Evolutionary conservation across 2,797 vertebrate genomes (phyloP).

Genomic region (Peromyscus eremicus): DNA sequence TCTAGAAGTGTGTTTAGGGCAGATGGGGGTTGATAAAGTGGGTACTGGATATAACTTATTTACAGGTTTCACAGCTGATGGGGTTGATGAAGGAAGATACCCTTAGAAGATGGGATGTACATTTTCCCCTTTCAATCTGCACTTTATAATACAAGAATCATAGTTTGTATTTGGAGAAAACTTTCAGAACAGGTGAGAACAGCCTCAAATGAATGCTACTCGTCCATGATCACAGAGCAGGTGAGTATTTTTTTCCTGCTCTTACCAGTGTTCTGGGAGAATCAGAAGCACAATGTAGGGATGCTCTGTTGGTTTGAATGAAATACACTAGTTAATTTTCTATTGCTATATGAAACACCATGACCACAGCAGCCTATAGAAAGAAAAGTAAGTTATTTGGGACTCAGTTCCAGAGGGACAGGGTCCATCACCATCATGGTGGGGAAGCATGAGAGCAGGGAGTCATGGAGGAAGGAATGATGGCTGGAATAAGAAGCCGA

Average conservation of each 20-base stretch:
- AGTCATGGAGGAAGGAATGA: background rate
- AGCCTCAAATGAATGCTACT: background rate
- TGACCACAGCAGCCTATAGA: background rate
- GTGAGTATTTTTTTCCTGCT: background rate
- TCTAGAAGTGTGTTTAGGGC: background rate
- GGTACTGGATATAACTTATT: slow-evolving; percentile 19
- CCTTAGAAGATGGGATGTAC: background rate
- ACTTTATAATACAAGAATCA: background rate
- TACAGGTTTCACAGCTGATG: slow-evolving; percentile 9
- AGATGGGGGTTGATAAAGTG: background rate
- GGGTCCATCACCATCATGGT: too few species aligned
- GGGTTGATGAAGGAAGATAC: background rate
- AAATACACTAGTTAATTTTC: background rate
- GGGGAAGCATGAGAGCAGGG: background rate
- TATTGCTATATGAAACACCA: background rate
- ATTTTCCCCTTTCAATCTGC: background rate
- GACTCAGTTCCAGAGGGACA: background rate
- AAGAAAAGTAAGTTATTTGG: background rate
- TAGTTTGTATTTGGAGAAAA: background rate
- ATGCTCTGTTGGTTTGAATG: background rate
- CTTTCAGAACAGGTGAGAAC: background rate
- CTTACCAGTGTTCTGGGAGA: background rate
- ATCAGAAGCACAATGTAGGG: background rate
- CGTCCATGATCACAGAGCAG: background rate
- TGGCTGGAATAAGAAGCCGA: too few species aligned